Evolutionary conservation across 2,797 vertebrate species (phyloP).

Genomic region (Synanceia verrucosa): DNA sequence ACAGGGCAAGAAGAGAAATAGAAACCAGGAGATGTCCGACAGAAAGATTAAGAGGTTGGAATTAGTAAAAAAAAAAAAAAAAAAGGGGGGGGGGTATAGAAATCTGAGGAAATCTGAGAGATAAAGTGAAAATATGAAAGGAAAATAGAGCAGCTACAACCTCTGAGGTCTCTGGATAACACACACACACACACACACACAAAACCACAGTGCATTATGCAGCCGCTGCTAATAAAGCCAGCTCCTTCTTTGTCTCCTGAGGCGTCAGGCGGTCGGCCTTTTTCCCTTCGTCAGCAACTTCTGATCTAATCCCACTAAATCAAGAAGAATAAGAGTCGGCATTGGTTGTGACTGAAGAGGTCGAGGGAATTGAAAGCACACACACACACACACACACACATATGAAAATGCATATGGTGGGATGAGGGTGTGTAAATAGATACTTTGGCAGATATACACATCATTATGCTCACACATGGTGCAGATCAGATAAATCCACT

Average conservation of each 20-base stretch:
- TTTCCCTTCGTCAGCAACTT: constrained; percentile 67
- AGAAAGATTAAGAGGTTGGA: constrained; percentile 4
- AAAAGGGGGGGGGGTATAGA: no score
- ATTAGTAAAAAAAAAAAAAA: no score
- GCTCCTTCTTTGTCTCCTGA: constrained; percentile 51
- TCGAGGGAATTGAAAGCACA: constrained; percentile 31
- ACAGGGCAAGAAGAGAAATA: neutral
- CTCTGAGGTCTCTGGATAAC: neutral
- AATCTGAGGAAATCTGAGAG: neutral
- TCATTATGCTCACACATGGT: constrained; percentile 42
- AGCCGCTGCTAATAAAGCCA: constrained; percentile 49
- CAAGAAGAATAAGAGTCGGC: constrained; percentile 62
- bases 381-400: neutral
- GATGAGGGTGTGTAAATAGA: constrained; percentile 34
- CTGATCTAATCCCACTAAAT: constrained; percentile 67
- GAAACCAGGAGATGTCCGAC: neutral
- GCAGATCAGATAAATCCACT: constrained; percentile 55
- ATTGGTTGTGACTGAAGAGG: constrained; percentile 55
- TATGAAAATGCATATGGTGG: constrained; percentile 23
- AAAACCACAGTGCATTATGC: constrained; percentile 4
- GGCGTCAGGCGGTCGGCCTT: constrained; percentile 32
- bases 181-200: constrained; percentile 9
- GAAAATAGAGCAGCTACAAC: constrained; percentile 10
- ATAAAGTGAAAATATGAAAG: constrained; percentile 2
- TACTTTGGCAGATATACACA: constrained; percentile 39